A percentile compares a stretch with the other conserved stretches of the same genome.
Conservation (phyloP, 2,797 vertebrate species). For the Euphonia xanthogaster region DNA sequence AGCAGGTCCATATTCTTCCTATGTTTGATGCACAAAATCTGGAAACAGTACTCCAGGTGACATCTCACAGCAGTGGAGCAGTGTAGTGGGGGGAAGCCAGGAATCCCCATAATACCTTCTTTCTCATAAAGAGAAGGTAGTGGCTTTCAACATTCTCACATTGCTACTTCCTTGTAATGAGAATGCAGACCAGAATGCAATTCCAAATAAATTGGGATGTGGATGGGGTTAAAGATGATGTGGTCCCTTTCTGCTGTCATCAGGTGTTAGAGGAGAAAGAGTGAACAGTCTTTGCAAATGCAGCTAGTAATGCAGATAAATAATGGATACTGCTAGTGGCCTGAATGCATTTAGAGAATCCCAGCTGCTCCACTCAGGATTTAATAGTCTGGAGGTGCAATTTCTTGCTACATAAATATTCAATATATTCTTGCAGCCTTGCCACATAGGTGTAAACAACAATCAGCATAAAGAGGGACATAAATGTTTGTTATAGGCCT, state of each 20-base stretch:
- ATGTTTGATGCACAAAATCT: background rate
- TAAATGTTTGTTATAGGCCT: slow-evolving; percentile 56
- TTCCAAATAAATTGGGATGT: background rate
- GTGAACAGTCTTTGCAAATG: background rate
- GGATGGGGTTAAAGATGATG: background rate
- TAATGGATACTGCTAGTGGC: slow-evolving; percentile 45
- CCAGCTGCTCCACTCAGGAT: slow-evolving; percentile 29
- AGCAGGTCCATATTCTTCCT: background rate
- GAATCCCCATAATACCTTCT: background rate
- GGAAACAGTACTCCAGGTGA: background rate
- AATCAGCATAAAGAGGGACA: slow-evolving; percentile 50
- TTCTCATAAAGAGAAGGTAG: background rate
- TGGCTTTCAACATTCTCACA: background rate
- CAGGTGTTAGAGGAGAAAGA: background rate
- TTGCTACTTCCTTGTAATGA: background rate
- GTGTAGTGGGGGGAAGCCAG: background rate
- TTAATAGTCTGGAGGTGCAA: slow-evolving; percentile 52
- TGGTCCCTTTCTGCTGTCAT: background rate
- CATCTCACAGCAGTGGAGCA: rapidly evolving
- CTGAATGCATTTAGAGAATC: slow-evolving; percentile 40
- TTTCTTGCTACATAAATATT: slow-evolving; percentile 64
- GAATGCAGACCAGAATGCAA: background rate
- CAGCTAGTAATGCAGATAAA: slow-evolving; percentile 41
- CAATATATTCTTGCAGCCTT: background rate
- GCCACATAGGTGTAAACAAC: slow-evolving; percentile 53